phyloP scores from a whole-genome alignment of 2,113 vertebrate species.

The Athene cunicularia region DNA sequence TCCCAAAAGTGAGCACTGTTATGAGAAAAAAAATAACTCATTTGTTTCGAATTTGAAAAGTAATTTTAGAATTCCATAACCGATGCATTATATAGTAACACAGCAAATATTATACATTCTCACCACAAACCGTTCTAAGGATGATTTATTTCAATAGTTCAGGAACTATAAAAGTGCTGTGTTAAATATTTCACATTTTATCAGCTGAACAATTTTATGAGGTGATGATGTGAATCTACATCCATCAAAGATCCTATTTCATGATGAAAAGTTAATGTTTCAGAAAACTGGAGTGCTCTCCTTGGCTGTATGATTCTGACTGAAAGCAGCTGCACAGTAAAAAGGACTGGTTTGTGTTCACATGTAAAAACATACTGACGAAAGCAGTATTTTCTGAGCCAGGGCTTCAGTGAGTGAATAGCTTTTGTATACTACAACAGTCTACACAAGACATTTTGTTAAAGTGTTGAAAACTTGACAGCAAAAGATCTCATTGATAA shows the following conservation, averaged over 20 bases:
- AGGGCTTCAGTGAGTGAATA: background rate
- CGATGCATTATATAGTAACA: background rate
- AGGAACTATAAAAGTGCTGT: background rate
- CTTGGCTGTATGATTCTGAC: background rate
- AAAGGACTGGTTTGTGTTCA: background rate
- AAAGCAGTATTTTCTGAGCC: background rate
- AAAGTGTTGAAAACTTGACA: background rate
- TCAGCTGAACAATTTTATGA: background rate
- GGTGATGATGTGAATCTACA: background rate
- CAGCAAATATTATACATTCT: background rate
- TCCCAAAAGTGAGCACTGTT: background rate
- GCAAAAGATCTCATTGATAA: background rate
- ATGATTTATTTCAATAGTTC: slow-evolving; percentile 20
- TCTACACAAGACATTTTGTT: background rate
- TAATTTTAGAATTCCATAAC: background rate
- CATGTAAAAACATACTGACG: background rate
- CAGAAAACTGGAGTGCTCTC: background rate
- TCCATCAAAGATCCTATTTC: background rate
- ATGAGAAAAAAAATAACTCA: background rate
- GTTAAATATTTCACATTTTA: slow-evolving; percentile 15
- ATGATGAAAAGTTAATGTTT: slow-evolving; percentile 3
- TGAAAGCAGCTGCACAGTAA: background rate
- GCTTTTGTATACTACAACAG: background rate
- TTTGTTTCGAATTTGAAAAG: background rate
- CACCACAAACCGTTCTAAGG: background rate